Evolutionary conservation across 1,140 invertebrate species (phyloP).

Genomic region (Danaus melanippus): DNA sequence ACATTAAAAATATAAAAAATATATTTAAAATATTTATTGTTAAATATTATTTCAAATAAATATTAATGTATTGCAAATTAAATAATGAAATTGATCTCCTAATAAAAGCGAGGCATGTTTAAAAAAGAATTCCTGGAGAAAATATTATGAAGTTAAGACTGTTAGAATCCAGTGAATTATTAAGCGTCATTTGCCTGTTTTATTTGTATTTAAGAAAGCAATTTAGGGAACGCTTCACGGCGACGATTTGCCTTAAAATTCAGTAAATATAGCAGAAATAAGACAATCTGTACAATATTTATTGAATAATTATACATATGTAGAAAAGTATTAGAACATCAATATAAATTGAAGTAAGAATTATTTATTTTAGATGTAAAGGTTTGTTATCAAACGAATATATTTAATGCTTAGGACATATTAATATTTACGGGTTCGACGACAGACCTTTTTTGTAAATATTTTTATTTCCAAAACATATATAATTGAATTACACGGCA

Average conservation of each 20-base stretch:
- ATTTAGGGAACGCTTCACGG: conserved; percentile 25
- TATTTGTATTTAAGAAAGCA: conserved; percentile 42
- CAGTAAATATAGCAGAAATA: conserved; percentile 13
- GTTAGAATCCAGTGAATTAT: conserved; percentile 31
- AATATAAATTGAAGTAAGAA: not conserved
- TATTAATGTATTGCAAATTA: no score
- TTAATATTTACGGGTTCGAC: no score
- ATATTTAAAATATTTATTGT: no score
- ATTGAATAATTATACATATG: conserved; percentile 2
- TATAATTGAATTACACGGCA: no score
- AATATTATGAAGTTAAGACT: no score
- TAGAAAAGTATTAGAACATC: not conserved
- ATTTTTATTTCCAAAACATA: no score
- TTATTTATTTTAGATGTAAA: conserved; percentile 1
- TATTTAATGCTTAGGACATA: not conserved
- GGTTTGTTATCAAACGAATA: conserved; percentile 1
- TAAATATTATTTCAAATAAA: no score
- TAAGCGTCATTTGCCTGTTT: conserved; percentile 33
- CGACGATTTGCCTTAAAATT: conserved; percentile 13
- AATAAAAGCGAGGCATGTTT: no score
- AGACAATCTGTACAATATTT: conserved; percentile 10
- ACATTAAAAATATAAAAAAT: no score
- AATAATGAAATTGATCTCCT: no score
- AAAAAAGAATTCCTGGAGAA: no score
- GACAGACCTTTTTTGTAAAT: no score